Evolutionary conservation across 2,113 vertebrate genomes (phyloP).

Genomic region (Gasterosteus aculeatus): DNA sequence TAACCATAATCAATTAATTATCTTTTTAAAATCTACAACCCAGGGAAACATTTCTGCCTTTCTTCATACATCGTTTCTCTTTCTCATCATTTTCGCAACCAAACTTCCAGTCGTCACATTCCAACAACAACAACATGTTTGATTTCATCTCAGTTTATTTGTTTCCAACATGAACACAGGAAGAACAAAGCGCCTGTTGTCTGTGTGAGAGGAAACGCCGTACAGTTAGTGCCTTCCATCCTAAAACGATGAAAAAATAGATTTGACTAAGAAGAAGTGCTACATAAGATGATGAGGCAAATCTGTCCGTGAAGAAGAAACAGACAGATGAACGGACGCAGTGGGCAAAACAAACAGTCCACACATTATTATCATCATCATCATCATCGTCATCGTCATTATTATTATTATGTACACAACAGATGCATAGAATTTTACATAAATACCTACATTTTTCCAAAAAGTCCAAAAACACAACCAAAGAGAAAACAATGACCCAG

Average conservation of each 20-base stretch:
- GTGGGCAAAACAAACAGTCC: slow-evolving; percentile 46
- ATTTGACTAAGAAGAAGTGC: slow-evolving; percentile 73
- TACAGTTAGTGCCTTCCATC: slow-evolving; percentile 74
- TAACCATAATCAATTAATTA: neutral
- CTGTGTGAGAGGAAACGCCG: slow-evolving; percentile 23
- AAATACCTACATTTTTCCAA: slow-evolving; percentile 65
- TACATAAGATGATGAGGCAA: slow-evolving; percentile 78
- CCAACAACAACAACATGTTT: slow-evolving; percentile 13
- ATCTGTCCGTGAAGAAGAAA: slow-evolving; percentile 65
- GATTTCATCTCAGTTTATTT: slow-evolving; percentile 56
- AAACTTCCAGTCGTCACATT: neutral
- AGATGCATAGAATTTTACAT: slow-evolving; percentile 81
- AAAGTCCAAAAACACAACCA: slow-evolving; percentile 27
- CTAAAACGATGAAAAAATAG: slow-evolving; percentile 74
- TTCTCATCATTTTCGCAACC: neutral
- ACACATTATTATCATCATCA: slow-evolving; percentile 15
- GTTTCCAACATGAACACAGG: slow-evolving; percentile 64
- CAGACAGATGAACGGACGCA: slow-evolving; percentile 45
- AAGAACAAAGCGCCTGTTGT: slow-evolving; percentile 54
- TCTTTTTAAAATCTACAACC: too few species aligned
- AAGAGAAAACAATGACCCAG: slow-evolving; percentile 26
- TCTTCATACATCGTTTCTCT: too few species aligned
- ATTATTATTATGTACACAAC: slow-evolving; percentile 55
- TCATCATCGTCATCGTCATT: slow-evolving; percentile 16
- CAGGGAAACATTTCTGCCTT: too few species aligned